These are phyloP conservation scores for Vipera latastei DNA, from an alignment of 2,797 vertebrate genomes.

Conservation along the genomic window DNA sequence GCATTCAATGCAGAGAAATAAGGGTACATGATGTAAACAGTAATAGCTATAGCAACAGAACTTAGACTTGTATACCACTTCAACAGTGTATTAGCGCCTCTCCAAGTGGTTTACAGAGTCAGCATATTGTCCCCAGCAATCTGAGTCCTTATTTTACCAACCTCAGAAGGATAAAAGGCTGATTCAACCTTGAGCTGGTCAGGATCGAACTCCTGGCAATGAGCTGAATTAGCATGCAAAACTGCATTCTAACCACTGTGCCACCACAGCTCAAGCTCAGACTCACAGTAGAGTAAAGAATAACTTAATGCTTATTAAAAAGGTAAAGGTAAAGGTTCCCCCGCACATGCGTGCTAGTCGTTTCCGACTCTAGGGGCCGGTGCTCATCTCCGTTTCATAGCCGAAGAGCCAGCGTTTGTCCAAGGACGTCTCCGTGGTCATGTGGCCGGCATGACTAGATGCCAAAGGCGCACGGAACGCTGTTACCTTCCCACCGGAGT, in stretches of 20 bases:
- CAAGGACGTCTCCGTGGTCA: too few relatives aligned
- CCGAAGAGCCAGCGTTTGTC: too few relatives aligned
- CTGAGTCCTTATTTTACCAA: neutral
- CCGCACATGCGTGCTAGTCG: too few relatives aligned
- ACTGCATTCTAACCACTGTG: neutral
- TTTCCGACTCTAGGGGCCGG: too few relatives aligned
- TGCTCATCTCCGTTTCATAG: too few relatives aligned
- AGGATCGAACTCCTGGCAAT: neutral
- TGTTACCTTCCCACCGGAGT: too few relatives aligned
- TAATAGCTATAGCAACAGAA: neutral
- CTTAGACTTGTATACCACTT: neutral
- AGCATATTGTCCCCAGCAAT: neutral
- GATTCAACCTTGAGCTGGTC: neutral
- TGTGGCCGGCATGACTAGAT: too few relatives aligned
- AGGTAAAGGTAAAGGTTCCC: too few relatives aligned
- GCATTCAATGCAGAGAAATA: neutral
- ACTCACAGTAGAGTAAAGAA: neutral
- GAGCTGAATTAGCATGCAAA: neutral
- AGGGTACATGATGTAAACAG: neutral
- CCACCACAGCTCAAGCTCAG: neutral
- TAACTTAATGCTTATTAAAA: neutral
- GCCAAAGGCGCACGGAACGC: too few relatives aligned
- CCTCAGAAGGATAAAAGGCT: neutral
- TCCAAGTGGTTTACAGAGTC: neutral
- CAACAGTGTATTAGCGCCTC: neutral